Evolutionary conservation across 2,888 invertebrate species (phyloP), one percentile per base, ranked within the genome.

Genomic region (Dicyrtomina minuta): DNA sequence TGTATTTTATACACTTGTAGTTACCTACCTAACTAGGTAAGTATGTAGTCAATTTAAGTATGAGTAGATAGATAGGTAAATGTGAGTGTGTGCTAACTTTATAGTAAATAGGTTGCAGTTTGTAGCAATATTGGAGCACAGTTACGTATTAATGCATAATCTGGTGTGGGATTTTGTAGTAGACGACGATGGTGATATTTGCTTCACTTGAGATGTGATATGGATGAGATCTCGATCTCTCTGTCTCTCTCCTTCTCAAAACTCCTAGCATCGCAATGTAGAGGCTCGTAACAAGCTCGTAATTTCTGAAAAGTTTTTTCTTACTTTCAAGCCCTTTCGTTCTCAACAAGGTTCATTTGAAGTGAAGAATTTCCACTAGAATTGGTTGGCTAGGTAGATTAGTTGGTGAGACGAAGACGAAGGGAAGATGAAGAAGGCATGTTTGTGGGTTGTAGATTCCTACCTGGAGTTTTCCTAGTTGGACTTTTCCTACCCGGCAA

Each of bases 241-340:
- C 56, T 56, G 12, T n/a, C n/a, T 17, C 27, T 27, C 56, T 56
- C 13, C 39, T 55, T 26, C 8, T 55, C 24, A 6, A 24, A 17
- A 12, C 58, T 61, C 61, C 27, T 58, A 58, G 27, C 6, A 15
- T 4, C 17, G 6, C 12, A 5, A 20, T 4, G 20, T n/a, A 5
- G 53, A 22, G 12, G 26, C 33, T 43, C 22, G 22, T 55, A 17
- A 15, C 41, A 12, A 22, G 12, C 55, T 43, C 41, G 12, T 56
- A 55, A 65, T 65, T n/a, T n/a, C n/a, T n/a, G n/a, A 65, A 55
- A 65, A 56, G 17, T 65, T 65, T 65, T 65, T 65, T 65, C 65
- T 56, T 44, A 55, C 65, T 56, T 65, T 55, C 53, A 3, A 65
- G 22, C 53, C 24, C 26, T 44, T 65, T 65, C 65, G 55, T 53